phyloP scores from a whole-genome alignment of 1,140 invertebrate genomes.

The Cotesia chilonis region DNA sequence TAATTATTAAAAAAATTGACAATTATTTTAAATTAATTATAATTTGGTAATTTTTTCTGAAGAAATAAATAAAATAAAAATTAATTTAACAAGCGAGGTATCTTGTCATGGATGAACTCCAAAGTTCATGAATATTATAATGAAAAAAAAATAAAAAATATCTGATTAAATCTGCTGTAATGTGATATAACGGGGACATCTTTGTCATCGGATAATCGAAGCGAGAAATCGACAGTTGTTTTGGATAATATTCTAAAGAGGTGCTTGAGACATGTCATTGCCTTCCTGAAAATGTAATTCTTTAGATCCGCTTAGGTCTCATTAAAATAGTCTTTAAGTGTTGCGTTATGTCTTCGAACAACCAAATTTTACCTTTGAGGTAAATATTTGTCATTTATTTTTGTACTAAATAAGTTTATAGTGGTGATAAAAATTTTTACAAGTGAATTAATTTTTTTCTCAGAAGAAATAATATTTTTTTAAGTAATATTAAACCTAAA shows the following conservation, averaged over 20 bases:
- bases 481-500: too few relatives aligned
- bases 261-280: conserved; percentile 71
- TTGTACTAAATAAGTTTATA: conserved; percentile 1
- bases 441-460: too few relatives aligned
- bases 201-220: too few relatives aligned
- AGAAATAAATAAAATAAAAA: too few relatives aligned
- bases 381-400: conserved; percentile 2
- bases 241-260: conserved; percentile 64
- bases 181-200: too few relatives aligned
- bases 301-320: conserved; percentile 71
- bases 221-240: conserved; percentile 43
- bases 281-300: conserved; percentile 69
- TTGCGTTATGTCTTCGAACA: not conserved
- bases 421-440: conserved; percentile 21
- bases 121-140: not conserved
- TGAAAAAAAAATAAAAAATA: not conserved
- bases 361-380: not conserved
- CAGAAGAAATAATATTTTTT: too few relatives aligned
- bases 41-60: too few relatives aligned
- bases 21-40: too few relatives aligned
- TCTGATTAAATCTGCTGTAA: too few relatives aligned
- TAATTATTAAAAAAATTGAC: too few relatives aligned
- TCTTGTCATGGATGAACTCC: not conserved
- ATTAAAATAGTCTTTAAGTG: conserved; percentile 31
- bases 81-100: too few relatives aligned